These are phyloP conservation scores for Caenorhabditis latens DNA, from an alignment of 1,140 invertebrate genomes.

Conservation along the genomic window DNA sequence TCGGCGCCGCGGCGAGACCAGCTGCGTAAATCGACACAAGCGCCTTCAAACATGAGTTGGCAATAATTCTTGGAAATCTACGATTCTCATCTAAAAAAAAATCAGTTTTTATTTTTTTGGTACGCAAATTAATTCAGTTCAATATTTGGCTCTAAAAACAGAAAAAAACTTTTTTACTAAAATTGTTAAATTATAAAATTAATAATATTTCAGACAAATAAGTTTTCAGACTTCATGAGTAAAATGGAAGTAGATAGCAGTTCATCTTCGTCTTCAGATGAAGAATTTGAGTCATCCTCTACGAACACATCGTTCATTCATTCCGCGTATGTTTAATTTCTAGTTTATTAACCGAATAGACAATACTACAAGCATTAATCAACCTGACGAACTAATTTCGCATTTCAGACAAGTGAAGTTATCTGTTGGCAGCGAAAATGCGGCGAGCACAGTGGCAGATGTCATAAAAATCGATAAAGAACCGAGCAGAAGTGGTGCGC, in stretches of 20 bases:
- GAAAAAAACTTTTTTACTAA: too few relatives aligned
- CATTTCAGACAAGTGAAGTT: not conserved
- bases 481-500: constrained; percentile 44
- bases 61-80: not conserved
- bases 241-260: constrained; percentile 8
- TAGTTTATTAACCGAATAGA: not conserved
- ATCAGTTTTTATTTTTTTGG: not conserved
- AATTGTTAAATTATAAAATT: too few relatives aligned
- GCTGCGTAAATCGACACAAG: constrained; percentile 29
- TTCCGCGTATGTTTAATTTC: not conserved
- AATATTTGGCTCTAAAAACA: too few relatives aligned
- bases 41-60: constrained; percentile 46
- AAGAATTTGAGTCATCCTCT: not conserved
- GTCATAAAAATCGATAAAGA: constrained; percentile 55
- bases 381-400: not conserved
- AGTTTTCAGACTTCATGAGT: not conserved
- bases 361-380: too few relatives aligned
- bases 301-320: not conserved
- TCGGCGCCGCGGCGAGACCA: not conserved
- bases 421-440: not conserved
- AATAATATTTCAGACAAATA: not conserved
- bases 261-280: constrained; percentile 25
- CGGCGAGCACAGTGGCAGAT: not conserved
- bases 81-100: not conserved
- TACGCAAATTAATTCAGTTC: not conserved